Percentiles rank a stretch among this genome's conserved stretches.
Evolutionary conservation across 1,140 invertebrate species (phyloP).

Genomic region (Drosophila persimilis): DNA sequence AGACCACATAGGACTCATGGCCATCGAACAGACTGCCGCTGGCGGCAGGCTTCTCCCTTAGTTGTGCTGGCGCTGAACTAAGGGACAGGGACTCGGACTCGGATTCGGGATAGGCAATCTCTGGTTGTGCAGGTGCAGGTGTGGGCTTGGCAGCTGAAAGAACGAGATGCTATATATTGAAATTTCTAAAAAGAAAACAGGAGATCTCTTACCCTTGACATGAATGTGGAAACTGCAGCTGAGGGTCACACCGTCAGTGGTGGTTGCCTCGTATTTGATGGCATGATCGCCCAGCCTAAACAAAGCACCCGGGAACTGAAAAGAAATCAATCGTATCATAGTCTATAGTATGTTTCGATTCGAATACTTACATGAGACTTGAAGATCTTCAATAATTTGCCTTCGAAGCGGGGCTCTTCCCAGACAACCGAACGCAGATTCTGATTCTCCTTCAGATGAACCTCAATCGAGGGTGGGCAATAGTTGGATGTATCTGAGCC

Average conservation of each 20-base stretch:
- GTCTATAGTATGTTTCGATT: no score
- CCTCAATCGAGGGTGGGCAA: constrained; percentile 87
- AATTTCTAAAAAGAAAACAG: no score
- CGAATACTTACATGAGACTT: constrained; percentile 86
- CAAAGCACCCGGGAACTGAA: constrained; percentile 85
- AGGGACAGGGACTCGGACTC: background rate
- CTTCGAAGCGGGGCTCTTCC: constrained; percentile 88
- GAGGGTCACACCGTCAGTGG: constrained; percentile 85
- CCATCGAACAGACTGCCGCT: constrained; percentile 53
- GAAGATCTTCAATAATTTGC: constrained; percentile 85
- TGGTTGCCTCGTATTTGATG: constrained; percentile 87
- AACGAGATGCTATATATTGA: background rate
- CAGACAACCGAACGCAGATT: constrained; percentile 85
- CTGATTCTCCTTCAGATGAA: constrained; percentile 85
- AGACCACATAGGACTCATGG: constrained; percentile 71
- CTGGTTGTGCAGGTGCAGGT: background rate
- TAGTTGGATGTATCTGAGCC: constrained; percentile 60
- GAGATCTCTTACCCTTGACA: constrained; percentile 84
- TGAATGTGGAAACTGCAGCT: constrained; percentile 87
- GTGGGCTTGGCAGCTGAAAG: constrained; percentile 32
- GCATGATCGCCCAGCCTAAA: constrained; percentile 86
- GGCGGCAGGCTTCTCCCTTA: constrained; percentile 7
- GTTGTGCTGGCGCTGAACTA: constrained; percentile 12
- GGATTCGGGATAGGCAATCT: constrained; percentile 23
- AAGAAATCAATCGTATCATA: background rate